A percentile compares a stretch with the other conserved stretches of the same genome.
These are phyloP conservation scores for Drosophila pruinosa DNA, from an alignment of 1,140 invertebrate species.

Conservation along the genomic window DNA sequence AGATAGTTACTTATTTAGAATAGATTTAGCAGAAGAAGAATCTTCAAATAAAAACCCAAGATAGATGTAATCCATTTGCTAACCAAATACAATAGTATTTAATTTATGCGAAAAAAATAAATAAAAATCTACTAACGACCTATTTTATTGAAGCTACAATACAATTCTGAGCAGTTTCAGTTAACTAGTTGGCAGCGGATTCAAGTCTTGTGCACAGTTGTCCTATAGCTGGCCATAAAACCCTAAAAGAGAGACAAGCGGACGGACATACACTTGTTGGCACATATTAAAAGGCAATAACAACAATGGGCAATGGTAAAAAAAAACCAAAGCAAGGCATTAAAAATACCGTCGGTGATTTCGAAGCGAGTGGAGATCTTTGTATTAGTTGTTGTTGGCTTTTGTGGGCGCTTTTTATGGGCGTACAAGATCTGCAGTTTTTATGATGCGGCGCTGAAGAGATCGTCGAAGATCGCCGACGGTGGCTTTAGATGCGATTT, in stretches of 20 bases:
- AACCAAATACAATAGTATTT: too few relatives aligned
- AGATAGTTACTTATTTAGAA: too few relatives aligned
- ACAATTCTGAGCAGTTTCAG: not conserved
- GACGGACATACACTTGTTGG: constrained; percentile 37
- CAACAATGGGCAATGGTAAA: constrained; percentile 13
- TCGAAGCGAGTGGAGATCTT: constrained; percentile 41
- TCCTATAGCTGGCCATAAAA: constrained; percentile 42
- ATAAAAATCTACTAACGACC: too few relatives aligned
- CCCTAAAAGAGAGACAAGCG: constrained; percentile 17
- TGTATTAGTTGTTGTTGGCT: not conserved
- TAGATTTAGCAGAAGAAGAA: too few relatives aligned
- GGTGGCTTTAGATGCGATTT: constrained; percentile 37
- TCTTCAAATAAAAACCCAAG: too few relatives aligned
- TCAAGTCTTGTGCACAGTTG: constrained; percentile 16
- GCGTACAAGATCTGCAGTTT: constrained; percentile 61
- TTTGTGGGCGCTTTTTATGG: constrained; percentile 69
- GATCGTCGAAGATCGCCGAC: constrained; percentile 38
- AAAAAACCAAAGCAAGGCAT: constrained; percentile 32
- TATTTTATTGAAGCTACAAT: too few relatives aligned
- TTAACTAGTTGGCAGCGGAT: not conserved
- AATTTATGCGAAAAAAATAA: too few relatives aligned
- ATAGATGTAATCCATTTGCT: too few relatives aligned
- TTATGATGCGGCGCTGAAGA: constrained; percentile 52
- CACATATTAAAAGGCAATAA: constrained; percentile 39
- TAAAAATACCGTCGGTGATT: constrained; percentile 63